Evolutionary conservation across 2,113 vertebrate species (phyloP), one percentile per base, ranked within the genome.

Genomic region (Microcebus lehilahytsara): DNA sequence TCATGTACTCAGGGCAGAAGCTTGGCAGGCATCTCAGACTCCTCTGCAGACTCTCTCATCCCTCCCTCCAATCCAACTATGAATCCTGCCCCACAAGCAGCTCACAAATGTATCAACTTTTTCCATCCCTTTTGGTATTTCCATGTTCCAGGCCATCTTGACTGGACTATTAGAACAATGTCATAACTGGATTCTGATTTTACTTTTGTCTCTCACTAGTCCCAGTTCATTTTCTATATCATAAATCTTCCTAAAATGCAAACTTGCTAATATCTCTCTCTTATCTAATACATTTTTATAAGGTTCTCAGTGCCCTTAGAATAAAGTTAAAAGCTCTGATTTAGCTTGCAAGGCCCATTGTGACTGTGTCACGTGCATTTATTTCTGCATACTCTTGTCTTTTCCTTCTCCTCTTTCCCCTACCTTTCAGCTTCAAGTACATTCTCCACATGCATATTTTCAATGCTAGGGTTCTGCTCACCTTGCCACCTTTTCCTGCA

Each of bases 181-280:
- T 81, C 42, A 85, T 71, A 75, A 80, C 30, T 67, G 42, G 13
- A n/a, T 4, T 92, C 25, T 71, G 19, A 40, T 66, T 94, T 77
- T 4, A 37, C 34, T 78, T 81, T 19, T 92, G 30, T 80, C 58
- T 88, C 12, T 69, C 11, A 12, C 62, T 12, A 5, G 62, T 30
- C 62, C 27, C 16, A 37, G 32, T 13, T 14, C 34, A 53, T 67
- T 78, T 89, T 46, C 42, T 53, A 7, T 20, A 34, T 84, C 46
- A 91, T 13, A 91, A 84, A 84, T 79, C n/a, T 60, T 91, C 53
- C 83, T 67, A 79, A 95, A 93, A 85, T 71, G 75, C 10, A 93
- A 78, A 56, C 12, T 60, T 64, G 32, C 46, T 86, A 83, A 86
- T 46, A 4, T 58, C 11, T 58, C 9, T 1, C 9, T 74, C 58